phyloP scores from a whole-genome alignment of 2,113 vertebrate species.

The Triplophysa tibetana region DNA sequence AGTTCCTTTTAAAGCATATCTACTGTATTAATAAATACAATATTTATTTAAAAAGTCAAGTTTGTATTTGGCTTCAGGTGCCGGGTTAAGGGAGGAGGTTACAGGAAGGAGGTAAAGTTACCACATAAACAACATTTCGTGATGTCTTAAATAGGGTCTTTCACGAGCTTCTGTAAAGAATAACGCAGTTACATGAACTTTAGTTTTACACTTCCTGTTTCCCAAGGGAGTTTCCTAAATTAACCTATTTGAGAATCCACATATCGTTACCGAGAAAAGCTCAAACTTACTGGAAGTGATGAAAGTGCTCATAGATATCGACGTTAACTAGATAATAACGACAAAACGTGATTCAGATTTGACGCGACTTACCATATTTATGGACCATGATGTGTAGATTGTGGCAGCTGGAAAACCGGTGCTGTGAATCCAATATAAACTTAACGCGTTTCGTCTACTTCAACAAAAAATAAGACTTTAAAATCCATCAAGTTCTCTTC shows the following conservation, averaged over 20 bases:
- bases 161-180: neutral
- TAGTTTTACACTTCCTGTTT: slow-evolving; percentile 54
- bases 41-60: too few relatives aligned
- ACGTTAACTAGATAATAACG: neutral
- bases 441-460: neutral
- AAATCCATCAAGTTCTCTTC: neutral
- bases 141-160: slow-evolving; percentile 4
- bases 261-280: neutral
- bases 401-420: slow-evolving; percentile 4
- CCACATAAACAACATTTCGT: neutral
- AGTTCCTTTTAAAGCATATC: too few relatives aligned
- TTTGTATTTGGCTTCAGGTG: neutral
- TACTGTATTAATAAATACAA: too few relatives aligned
- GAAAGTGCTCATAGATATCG: too few relatives aligned
- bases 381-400: slow-evolving; percentile 69
- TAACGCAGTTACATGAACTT: neutral
- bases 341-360: slow-evolving; percentile 16
- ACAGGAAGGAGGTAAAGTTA: neutral
- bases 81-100: neutral
- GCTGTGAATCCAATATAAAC: neutral
- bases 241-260: neutral
- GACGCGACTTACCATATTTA: slow-evolving; percentile 73
- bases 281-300: neutral
- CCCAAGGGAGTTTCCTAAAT: slow-evolving; percentile 33
- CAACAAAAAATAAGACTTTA: neutral